phyloP scores from a whole-genome alignment of 2,797 vertebrate genomes.

The Argya squamiceps region DNA sequence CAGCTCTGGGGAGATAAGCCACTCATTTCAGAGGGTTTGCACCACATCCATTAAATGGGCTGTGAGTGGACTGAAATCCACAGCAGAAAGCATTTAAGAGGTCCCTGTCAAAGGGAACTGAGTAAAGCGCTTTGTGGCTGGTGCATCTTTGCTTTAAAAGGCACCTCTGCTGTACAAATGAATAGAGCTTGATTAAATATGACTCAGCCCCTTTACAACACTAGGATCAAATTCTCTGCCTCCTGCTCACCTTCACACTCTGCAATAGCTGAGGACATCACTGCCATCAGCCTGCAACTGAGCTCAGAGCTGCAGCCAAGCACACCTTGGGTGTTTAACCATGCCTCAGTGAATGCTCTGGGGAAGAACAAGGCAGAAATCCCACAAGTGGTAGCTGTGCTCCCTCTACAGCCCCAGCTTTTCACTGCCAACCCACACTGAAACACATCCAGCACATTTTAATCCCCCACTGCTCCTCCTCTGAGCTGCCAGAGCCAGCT shows the following conservation, averaged over 20 bases:
- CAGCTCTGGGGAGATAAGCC: neutral
- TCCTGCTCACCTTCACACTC: neutral
- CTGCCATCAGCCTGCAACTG: neutral
- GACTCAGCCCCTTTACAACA: neutral
- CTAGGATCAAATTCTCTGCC: neutral
- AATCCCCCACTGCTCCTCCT: neutral
- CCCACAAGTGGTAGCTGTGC: neutral
- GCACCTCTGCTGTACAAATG: neutral
- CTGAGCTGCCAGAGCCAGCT: neutral
- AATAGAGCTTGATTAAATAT: neutral
- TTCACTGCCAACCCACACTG: neutral
- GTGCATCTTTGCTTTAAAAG: neutral
- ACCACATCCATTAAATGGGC: neutral
- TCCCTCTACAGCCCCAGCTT: neutral
- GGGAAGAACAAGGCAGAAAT: neutral
- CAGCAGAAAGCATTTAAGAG: neutral
- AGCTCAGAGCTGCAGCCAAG: neutral
- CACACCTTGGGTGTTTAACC: neutral
- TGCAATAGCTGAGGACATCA: neutral
- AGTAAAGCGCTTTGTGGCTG: neutral
- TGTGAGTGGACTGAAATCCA: neutral
- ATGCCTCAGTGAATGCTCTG: neutral
- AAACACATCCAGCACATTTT: neutral
- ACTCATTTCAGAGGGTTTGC: neutral
- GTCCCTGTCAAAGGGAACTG: neutral